Base-by-base conservation (phyloP, 2,888 invertebrate species). In the Pyrrhia umbra region DNA sequence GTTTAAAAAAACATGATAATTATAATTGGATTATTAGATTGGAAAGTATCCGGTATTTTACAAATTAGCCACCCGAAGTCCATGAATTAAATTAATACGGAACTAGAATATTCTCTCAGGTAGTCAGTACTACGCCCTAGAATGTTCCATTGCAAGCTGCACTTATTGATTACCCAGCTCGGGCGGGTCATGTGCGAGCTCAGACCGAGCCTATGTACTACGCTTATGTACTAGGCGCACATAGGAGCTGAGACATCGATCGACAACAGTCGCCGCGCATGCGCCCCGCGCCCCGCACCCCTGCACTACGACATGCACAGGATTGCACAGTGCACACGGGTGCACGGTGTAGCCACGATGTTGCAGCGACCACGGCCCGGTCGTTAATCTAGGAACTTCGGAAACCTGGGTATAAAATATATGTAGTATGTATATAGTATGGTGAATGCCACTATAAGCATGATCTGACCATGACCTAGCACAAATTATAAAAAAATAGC, bases 301-400 rank as follows among this genome's bases (percentile, higher is more conserved):
- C 0, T 6, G 15, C 9, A 74, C 52, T 54, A 68, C 68, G 51
- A 27, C 15, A 23, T 54, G 49, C 75, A 68, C 75, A 75, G 69
- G 20, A 25, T 9, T 39, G 49, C 52, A 61, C 6, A 3, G 10
- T 0, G 6, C 0, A 27, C 0, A 27, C 49, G 42, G 13, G 30
- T 39, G 20, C 25, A 42, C 5, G 18, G 6, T 10, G 23, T 68
- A 15, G 15, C 6, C 30, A 57, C 15, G 15, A 9, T 57, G 55
- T 68, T 37, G 45, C 58, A 46, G 40, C 6, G 5, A 2, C 15
- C 25, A 16, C 21, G 47, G 23, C 30, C 45, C 25, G 30, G 40
- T 27, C 37, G 5, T 13, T 4, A 10, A 9, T 6, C 37, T 51
- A 49, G 67, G 2, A 1, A n/a, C 1, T 39, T 45, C 49, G 15